Conservation (phyloP, 2,113 vertebrate species). For the Sprattus sprattus region DNA sequence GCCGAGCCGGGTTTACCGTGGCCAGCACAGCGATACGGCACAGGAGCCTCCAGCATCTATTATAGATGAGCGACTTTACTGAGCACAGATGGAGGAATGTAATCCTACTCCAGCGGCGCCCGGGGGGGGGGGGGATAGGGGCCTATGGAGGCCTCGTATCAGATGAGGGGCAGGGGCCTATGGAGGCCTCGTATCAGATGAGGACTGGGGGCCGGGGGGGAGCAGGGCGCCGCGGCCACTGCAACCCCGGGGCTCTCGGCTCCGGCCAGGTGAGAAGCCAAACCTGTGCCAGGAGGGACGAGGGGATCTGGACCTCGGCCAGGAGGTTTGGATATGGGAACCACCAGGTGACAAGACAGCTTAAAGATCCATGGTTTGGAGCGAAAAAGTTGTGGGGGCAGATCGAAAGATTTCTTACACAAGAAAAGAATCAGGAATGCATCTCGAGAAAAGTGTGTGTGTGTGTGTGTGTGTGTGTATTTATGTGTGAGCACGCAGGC, state of each 20-base stretch:
- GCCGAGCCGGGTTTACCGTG: not conserved
- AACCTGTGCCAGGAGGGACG: not conserved
- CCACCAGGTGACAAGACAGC: no score
- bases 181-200: no score
- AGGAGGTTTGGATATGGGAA: no score
- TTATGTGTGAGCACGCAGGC: not conserved
- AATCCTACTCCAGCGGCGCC: not conserved
- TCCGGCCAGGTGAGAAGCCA: not conserved
- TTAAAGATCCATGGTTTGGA: no score
- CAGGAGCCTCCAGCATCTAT: not conserved
- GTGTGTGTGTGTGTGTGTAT: not conserved
- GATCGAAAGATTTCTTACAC: no score
- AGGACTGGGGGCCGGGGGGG: no score
- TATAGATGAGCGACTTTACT: constrained; percentile 1
- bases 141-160: no score
- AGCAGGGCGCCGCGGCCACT: not conserved
- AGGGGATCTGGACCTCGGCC: no score
- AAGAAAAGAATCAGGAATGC: no score
- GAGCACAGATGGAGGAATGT: not conserved
- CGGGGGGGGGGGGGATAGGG: no score
- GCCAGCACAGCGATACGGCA: not conserved
- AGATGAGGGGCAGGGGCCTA: no score
- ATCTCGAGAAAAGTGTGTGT: not conserved
- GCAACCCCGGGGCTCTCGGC: not conserved
- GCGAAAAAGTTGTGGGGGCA: no score